phyloP scores from a whole-genome alignment of 2,113 vertebrate species.

The Athene noctua region DNA sequence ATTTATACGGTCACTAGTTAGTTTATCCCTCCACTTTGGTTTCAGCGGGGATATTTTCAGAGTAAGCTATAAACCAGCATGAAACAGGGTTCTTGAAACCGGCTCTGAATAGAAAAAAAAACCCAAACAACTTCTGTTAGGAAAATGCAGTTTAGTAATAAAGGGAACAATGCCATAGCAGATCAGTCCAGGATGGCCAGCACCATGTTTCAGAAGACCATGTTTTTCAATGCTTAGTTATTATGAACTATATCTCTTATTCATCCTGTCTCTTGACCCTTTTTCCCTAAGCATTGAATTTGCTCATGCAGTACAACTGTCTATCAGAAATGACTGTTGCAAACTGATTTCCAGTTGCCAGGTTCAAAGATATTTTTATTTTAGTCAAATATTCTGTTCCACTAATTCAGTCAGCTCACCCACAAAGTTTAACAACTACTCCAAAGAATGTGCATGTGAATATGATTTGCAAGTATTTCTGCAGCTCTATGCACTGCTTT shows the following conservation, averaged over 20 bases:
- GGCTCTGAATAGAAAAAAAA: background rate
- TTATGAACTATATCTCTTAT: background rate
- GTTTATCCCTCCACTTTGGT: background rate
- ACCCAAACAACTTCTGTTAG: background rate
- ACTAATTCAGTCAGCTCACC: slow-evolving; percentile 4
- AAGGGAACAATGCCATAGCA: background rate
- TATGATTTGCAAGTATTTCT: background rate
- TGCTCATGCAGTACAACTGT: background rate
- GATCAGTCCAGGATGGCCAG: background rate
- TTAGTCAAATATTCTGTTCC: slow-evolving; percentile 4
- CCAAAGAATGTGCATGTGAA: background rate
- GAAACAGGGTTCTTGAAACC: background rate
- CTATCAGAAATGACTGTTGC: slow-evolving; percentile 19
- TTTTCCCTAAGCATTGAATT: background rate
- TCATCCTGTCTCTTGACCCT: background rate
- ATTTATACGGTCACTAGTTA: background rate
- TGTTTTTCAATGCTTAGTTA: background rate
- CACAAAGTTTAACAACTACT: background rate
- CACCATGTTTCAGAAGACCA: background rate
- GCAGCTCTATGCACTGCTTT: background rate
- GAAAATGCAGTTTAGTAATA: background rate
- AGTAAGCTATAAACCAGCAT: background rate
- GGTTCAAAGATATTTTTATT: background rate
- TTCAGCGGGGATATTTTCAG: background rate
- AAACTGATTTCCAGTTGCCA: slow-evolving; percentile 3